Evolutionary conservation across 2,113 vertebrate genomes (phyloP).

Genomic region (Colius striatus): DNA sequence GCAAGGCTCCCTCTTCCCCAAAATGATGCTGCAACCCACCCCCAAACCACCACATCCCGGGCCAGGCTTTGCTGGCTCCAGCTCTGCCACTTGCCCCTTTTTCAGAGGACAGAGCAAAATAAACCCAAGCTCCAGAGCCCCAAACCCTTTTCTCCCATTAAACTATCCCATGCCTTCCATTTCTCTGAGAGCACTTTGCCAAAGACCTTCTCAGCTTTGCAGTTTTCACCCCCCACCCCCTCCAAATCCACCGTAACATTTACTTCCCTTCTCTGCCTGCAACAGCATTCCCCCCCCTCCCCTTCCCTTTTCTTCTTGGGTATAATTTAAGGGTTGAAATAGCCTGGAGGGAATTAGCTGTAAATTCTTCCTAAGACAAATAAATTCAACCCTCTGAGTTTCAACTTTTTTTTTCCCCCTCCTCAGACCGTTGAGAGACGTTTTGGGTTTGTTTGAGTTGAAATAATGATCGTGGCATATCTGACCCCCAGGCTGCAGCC

Average conservation of each 20-base stretch:
- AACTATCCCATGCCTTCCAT: constrained; percentile 68
- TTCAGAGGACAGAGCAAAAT: neutral
- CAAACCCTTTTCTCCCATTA: constrained; percentile 15
- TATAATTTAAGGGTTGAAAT: constrained; percentile 78
- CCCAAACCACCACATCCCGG: fast-evolving
- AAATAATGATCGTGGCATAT: constrained; percentile 74
- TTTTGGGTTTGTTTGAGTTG: constrained; percentile 78
- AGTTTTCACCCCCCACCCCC: constrained; percentile 4
- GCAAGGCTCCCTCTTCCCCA: neutral
- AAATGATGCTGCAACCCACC: neutral
- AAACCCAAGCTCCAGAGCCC: neutral
- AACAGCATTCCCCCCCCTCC: neutral
- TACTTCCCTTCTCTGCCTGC: constrained; percentile 21
- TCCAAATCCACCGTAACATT: constrained; percentile 17
- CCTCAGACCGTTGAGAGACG: constrained; percentile 66
- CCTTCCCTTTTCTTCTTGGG: constrained; percentile 2
- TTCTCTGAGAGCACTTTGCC: constrained; percentile 48
- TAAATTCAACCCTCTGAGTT: constrained; percentile 73
- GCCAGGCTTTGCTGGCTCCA: neutral
- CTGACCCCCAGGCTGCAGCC: constrained; percentile 67
- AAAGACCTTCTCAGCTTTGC: constrained; percentile 56
- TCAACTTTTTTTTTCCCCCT: neutral
- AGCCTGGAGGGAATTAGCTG: constrained; percentile 79
- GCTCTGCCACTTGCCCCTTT: neutral
- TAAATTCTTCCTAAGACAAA: constrained; percentile 84